Conservation (phyloP, 2,797 vertebrate genomes). For the Notolepis coatsorum region DNA sequence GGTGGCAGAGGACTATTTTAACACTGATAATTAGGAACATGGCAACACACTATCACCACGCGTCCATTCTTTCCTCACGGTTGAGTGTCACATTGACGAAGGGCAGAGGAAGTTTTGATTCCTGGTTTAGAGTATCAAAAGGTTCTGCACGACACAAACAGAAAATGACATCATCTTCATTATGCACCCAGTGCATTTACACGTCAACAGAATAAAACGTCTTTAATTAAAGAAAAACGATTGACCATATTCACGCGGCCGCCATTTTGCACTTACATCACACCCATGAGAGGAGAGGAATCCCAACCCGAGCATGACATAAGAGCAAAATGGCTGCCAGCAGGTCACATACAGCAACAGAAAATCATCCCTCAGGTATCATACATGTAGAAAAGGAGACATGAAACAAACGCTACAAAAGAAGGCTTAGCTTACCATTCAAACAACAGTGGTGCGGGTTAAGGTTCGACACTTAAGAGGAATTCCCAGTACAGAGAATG, state of each 20-base stretch:
- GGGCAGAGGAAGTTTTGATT: slow-evolving; percentile 8
- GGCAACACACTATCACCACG: slow-evolving; percentile 21
- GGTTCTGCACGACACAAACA: slow-evolving; percentile 42
- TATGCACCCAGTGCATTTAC: slow-evolving; percentile 67
- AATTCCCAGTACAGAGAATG: slow-evolving; percentile 57
- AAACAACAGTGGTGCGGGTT: slow-evolving; percentile 56
- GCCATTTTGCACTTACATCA: too few species aligned
- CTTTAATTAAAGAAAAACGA: slow-evolving; percentile 9
- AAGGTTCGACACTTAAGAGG: slow-evolving; percentile 42
- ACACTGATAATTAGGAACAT: slow-evolving; percentile 46
- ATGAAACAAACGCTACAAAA: slow-evolving; percentile 29
- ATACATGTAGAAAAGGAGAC: slow-evolving; percentile 37
- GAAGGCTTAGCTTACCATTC: slow-evolving; percentile 52
- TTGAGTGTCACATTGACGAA: slow-evolving; percentile 5
- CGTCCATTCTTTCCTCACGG: slow-evolving; percentile 9
- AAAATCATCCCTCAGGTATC: slow-evolving; percentile 16
- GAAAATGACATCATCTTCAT: slow-evolving; percentile 31
- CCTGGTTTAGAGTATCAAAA: slow-evolving; percentile 44
- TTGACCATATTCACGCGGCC: too few species aligned
- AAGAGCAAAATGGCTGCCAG: too few species aligned
- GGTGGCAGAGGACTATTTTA: slow-evolving; percentile 25
- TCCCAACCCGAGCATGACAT: too few species aligned
- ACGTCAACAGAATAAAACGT: slow-evolving; percentile 31
- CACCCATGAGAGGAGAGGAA: too few species aligned
- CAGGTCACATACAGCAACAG: slow-evolving; percentile 21